Evolutionary conservation across 2,113 vertebrate genomes (phyloP).

Genomic region (Zootoca vivipara): DNA sequence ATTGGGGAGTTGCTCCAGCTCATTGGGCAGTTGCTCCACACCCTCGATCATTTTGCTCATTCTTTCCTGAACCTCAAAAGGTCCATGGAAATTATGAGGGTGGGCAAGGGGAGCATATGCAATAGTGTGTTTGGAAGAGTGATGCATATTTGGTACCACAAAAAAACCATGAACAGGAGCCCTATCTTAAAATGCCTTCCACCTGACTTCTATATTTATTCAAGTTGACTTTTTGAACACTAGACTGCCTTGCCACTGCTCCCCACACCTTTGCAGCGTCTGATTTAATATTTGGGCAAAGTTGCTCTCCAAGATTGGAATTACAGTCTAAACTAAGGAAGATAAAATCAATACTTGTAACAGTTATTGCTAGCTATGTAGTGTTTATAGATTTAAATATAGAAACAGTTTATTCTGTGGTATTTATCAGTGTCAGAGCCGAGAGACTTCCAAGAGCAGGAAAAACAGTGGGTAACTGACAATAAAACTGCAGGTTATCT

Average conservation of each 20-base stretch:
- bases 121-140: not conserved
- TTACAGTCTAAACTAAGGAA: constrained; percentile 59
- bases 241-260: not conserved
- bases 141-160: not conserved
- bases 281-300: constrained; percentile 69
- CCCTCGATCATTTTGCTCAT: too few species aligned
- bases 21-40: too few species aligned
- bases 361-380: constrained; percentile 65
- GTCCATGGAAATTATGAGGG: not conserved
- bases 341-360: constrained; percentile 69
- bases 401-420: constrained; percentile 63
- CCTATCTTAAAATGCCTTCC: not conserved
- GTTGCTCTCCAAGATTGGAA: constrained; percentile 60
- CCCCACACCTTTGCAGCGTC: constrained; percentile 29
- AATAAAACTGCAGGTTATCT: constrained; percentile 61
- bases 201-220: constrained; percentile 22
- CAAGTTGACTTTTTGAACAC: constrained; percentile 40
- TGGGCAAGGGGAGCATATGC: not conserved
- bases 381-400: constrained; percentile 70
- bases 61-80: too few species aligned
- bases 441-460: constrained; percentile 54
- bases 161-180: not conserved
- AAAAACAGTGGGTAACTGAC: constrained; percentile 60
- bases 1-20: too few species aligned
- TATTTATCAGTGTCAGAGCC: constrained; percentile 67